Evolutionary conservation across 1,140 invertebrate species (phyloP).

Genomic region (Sinonovacula constricta): DNA sequence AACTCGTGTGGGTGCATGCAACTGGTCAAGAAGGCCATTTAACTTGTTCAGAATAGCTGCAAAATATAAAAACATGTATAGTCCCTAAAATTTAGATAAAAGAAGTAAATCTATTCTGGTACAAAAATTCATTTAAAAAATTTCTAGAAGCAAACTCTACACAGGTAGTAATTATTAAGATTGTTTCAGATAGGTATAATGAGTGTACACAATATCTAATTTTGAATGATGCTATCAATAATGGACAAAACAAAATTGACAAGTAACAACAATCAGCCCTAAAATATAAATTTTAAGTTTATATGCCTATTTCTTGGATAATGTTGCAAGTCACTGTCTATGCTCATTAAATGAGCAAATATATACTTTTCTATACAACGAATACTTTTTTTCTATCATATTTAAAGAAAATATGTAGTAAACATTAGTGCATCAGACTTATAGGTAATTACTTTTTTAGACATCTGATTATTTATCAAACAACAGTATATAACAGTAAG

Average conservation of each 20-base stretch:
- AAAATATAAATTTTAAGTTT: too few species aligned
- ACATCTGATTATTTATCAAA: background rate
- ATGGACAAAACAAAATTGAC: background rate
- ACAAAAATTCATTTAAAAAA: background rate
- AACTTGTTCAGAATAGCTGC: conserved; percentile 66
- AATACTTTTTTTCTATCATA: too few species aligned
- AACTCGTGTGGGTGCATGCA: conserved; percentile 64
- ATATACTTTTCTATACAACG: too few species aligned
- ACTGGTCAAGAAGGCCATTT: conserved; percentile 70
- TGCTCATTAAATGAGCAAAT: too few species aligned
- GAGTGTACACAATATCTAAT: background rate
- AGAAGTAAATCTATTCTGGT: background rate
- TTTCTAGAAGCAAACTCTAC: background rate
- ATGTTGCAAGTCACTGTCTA: too few species aligned
- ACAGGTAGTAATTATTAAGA: background rate
- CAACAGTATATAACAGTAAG: too few species aligned
- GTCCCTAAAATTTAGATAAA: background rate
- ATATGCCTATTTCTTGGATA: too few species aligned
- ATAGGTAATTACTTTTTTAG: background rate
- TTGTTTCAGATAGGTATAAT: background rate
- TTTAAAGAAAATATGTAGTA: too few species aligned
- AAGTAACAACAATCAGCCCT: too few species aligned
- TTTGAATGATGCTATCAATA: background rate
- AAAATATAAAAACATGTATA: conserved; percentile 23
- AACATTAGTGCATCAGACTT: too few species aligned